Conservation (phyloP, 2,888 invertebrate species). For the Microctonus brassicae region DNA sequence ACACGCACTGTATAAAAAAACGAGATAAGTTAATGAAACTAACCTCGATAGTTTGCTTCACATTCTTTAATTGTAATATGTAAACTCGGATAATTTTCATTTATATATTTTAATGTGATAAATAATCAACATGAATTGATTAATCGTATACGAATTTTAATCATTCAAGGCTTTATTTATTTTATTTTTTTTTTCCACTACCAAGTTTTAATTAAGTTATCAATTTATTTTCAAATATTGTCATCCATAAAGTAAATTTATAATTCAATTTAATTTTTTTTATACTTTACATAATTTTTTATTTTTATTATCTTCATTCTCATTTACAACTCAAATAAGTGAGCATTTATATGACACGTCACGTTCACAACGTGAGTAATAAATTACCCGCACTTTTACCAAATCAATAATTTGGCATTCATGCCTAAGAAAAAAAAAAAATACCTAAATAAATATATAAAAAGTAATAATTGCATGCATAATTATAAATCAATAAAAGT, state of each 20-base stretch:
- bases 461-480: background rate
- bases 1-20: slow-evolving; percentile 12
- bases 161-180: too few relatives aligned
- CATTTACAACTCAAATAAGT: slow-evolving; percentile 42
- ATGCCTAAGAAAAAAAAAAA: background rate
- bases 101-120: slow-evolving; percentile 36
- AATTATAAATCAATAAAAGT: background rate
- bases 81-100: slow-evolving; percentile 50
- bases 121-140: slow-evolving; percentile 58
- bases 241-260: slow-evolving; percentile 44
- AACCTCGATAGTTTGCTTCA: slow-evolving; percentile 61
- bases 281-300: background rate
- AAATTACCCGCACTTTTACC: slow-evolving; percentile 18
- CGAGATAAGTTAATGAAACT: slow-evolving; percentile 67
- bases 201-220: slow-evolving; percentile 65
- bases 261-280: background rate
- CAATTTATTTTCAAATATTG: slow-evolving; percentile 65
- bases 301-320: slow-evolving; percentile 1
- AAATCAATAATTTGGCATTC: background rate
- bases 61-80: slow-evolving; percentile 59
- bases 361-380: slow-evolving; percentile 41
- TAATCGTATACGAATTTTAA: slow-evolving; percentile 47
- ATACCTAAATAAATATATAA: background rate
- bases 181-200: slow-evolving; percentile 48
- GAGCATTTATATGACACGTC: slow-evolving; percentile 51